Base-by-base conservation (phyloP, 2,113 vertebrate genomes). In the Chionis minor region DNA sequence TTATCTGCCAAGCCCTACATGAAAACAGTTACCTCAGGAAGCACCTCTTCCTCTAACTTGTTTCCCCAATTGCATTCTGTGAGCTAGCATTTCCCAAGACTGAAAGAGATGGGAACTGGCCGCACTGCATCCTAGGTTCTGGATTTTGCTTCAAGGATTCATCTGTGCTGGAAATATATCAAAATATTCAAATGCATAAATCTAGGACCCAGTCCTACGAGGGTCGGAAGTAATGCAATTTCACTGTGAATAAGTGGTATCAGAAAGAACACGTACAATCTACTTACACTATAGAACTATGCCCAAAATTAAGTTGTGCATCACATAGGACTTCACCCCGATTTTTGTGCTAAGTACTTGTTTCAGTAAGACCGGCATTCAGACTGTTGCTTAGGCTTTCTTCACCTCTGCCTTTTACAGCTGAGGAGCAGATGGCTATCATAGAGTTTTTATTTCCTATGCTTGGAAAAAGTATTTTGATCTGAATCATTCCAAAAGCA, bases 351-450 rank as follows among this genome's bases (percentile, higher is more conserved):
- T 77, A 91, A 75, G 22, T 58, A 40, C 18, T 90, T 3, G 0
- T 61, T 79, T 70, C 70, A 82, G 61, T n/a, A 75, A 78, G 77
- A 72, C 62, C 69, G 35, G 69, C 19, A 73, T 85, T 91, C 86
- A 84, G 74, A 32, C 66, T 85, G 27, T 5, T 90, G 84, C 78
- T 91, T 72, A 80, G 47, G 61, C 49, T 94, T 96, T 92, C 77
- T 85, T 94, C 81, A 94, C 84, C 95, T 95, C 94, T 92, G 95
- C 62, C 56, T 96, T 94, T 94, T 92, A 94, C 73, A 89, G 94
- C 27, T 91, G 78, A 95, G 86, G 78, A 95, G 90, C 90, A 96
- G 94, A 92, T 95, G 88, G 86, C 62, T 82, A 92, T 75, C 77
- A 55, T 1, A 69, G 77, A 86, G 66, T 38, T 94, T 96, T 89